These are phyloP conservation scores for Camelus bactrianus DNA, from an alignment of 2,113 vertebrate species.

Conservation along the genomic window DNA sequence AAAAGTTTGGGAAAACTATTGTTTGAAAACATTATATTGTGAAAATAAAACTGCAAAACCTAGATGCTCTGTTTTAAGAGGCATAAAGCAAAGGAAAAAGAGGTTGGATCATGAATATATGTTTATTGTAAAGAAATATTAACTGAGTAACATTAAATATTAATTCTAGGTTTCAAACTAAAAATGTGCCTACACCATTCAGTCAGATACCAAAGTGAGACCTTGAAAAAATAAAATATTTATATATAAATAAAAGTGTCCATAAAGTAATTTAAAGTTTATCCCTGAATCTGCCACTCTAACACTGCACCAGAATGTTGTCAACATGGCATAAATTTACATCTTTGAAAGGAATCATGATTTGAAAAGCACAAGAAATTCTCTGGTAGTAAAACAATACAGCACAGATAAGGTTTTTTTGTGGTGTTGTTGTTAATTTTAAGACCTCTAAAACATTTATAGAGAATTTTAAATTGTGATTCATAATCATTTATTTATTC, in stretches of 20 bases:
- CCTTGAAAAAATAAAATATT: conserved; percentile 77
- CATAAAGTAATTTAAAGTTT: conserved; percentile 67
- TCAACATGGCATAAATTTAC: neutral
- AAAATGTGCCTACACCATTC: conserved; percentile 54
- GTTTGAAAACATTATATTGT: neutral
- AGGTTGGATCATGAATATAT: conserved; percentile 48
- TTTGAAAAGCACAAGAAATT: conserved; percentile 27
- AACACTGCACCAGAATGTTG: conserved; percentile 29
- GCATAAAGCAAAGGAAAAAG: conserved; percentile 30
- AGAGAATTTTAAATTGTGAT: conserved; percentile 52
- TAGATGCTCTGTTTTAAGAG: neutral
- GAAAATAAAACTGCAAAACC: neutral
- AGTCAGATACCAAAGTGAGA: conserved; percentile 64
- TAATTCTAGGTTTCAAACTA: conserved; percentile 66
- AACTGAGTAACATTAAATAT: conserved; percentile 70
- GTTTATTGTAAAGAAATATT: conserved; percentile 67
- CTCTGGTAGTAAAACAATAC: neutral
- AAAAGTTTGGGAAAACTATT: neutral
- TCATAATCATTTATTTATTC: conserved; percentile 70
- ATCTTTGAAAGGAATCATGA: conserved; percentile 24
- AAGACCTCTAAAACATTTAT: conserved; percentile 59
- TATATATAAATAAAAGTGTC: conserved; percentile 65
- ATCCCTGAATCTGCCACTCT: conserved; percentile 12
- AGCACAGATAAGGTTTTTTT: neutral
- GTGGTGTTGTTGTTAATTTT: neutral